Evolutionary conservation across 2,113 vertebrate species (phyloP).

Genomic region (Micronycteris hirsuta): DNA sequence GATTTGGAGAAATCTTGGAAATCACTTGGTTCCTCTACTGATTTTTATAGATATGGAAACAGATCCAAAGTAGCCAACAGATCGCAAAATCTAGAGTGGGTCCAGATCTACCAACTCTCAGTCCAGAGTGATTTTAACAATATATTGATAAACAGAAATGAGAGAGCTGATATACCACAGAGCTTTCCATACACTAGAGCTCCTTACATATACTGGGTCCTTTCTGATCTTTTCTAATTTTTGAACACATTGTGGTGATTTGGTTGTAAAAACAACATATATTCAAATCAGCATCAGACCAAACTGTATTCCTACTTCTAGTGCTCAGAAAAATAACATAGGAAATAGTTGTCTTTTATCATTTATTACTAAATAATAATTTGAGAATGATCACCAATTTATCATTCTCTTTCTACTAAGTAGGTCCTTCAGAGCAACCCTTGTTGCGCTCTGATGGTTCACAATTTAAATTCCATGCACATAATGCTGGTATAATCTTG

Average conservation of each 20-base stretch:
- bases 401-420: background rate
- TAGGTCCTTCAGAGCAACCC: background rate
- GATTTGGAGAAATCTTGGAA: background rate
- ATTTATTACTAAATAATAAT: background rate
- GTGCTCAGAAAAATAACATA: background rate
- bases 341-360: background rate
- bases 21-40: background rate
- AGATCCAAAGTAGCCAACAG: background rate
- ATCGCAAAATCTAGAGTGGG: background rate
- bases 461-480: background rate
- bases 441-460: background rate
- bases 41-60: background rate
- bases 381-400: background rate
- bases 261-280: background rate
- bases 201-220: background rate
- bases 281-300: background rate
- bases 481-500: background rate
- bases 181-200: background rate
- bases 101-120: background rate
- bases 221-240: background rate
- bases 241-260: background rate
- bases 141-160: background rate
- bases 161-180: background rate
- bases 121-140: background rate
- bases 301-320: background rate